These are phyloP conservation scores for Peromyscus eremicus DNA, from an alignment of 2,797 vertebrate species.

Conservation along the genomic window DNA sequence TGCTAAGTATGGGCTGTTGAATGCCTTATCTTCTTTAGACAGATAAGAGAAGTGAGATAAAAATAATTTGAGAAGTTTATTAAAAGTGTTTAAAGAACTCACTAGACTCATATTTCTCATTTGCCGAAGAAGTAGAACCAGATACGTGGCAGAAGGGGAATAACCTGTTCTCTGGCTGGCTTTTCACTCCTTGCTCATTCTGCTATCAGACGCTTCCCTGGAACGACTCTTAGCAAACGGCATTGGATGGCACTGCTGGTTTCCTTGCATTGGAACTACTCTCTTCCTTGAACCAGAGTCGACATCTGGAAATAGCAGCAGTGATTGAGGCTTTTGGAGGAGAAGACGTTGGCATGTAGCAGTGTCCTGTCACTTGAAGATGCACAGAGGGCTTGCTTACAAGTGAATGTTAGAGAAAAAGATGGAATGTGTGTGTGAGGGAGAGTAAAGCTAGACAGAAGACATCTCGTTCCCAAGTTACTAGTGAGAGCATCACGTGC, in stretches of 20 bases:
- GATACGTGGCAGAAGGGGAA: background rate
- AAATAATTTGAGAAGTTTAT: slow-evolving; percentile 65
- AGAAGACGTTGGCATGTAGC: background rate
- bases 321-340: background rate
- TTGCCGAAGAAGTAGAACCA: background rate
- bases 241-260: background rate
- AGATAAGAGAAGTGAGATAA: slow-evolving; percentile 52
- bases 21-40: slow-evolving; percentile 26
- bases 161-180: background rate
- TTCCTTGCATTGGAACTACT: background rate
- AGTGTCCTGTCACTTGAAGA: too few relatives aligned
- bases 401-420: background rate
- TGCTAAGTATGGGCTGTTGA: slow-evolving; percentile 10
- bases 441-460: background rate
- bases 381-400: background rate
- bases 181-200: background rate
- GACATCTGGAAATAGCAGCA: background rate
- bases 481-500: background rate
- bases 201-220: background rate
- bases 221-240: background rate
- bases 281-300: slow-evolving; percentile 7
- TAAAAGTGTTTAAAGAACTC: slow-evolving; percentile 28
- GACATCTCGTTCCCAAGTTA: background rate
- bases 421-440: rapidly evolving
- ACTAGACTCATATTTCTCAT: slow-evolving; percentile 34